These are phyloP conservation scores for Caretta caretta DNA, from an alignment of 2,113 vertebrate species.

Conservation along the genomic window DNA sequence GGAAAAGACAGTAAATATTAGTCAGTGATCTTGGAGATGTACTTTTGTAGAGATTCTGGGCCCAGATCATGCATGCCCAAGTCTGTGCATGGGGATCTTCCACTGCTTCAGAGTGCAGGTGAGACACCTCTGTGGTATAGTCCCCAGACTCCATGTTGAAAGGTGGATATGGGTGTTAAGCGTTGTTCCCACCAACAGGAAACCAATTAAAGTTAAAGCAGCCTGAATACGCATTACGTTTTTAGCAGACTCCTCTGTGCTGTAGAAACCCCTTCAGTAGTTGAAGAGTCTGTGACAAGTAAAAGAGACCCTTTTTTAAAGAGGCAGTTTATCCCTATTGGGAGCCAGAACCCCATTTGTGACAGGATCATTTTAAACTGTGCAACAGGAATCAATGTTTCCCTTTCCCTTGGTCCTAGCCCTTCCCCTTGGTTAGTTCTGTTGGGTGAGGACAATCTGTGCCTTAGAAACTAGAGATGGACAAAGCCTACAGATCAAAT, in stretches of 20 bases:
- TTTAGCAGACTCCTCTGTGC: not conserved
- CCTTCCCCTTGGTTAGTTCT: too few species aligned
- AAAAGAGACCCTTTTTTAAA: not conserved
- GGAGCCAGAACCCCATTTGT: not conserved
- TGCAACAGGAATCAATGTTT: not conserved
- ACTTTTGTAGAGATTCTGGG: not conserved
- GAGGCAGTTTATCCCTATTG: not conserved
- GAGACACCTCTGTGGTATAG: not conserved
- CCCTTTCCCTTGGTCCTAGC: not conserved
- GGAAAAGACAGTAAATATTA: not conserved
- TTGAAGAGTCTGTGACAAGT: not conserved
- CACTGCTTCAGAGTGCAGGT: not conserved
- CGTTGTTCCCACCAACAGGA: not conserved
- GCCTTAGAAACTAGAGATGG: not conserved
- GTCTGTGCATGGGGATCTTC: rapidly evolving
- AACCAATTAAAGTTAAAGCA: not conserved
- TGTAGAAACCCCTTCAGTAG: not conserved
- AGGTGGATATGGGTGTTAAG: not conserved
- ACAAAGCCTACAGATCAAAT: not conserved
- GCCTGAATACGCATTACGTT: not conserved
- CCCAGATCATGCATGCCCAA: not conserved
- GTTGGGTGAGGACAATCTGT: not conserved
- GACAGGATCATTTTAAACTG: not conserved
- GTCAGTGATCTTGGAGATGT: not conserved
- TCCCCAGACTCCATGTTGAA: not conserved